Evolutionary conservation across 1,140 invertebrate genomes (phyloP), one percentile per base, ranked within the genome.

Genomic region (Zaprionus nigranus): DNA sequence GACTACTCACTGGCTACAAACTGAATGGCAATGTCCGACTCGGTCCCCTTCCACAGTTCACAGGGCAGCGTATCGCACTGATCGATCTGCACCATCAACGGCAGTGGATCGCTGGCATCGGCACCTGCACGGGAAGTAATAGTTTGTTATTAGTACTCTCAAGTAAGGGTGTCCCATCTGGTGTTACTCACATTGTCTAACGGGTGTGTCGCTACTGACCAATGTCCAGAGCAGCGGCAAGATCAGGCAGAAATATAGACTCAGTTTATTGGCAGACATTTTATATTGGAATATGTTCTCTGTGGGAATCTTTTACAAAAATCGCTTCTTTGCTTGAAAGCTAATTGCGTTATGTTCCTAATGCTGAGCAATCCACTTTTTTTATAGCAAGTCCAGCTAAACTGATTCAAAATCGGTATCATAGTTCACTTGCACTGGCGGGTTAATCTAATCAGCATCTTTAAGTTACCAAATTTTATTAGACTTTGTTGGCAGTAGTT

Each of bases 1-100:
- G 15, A 6, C 0, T n/a, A 88, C 88, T 85, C 46, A 91, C 88
- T 88, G 34, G 84, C 83, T n/a, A 92, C 83, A 72, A 92, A 92
- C 36, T 92, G 88, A 7, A 91, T 80, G 17, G 75, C 70, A 13
- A 92, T 91, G 17, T 70, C 83, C 26, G 78, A 62, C 11, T 80
- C 70, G 3, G 34, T 38, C 11, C 81, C 86, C 64, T 82, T 88
- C 70, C 65, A 75, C 11, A 92, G 17, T 28, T 84, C 79, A 28
- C 91, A 92, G 11, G 91, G 91, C 53, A 81, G 13, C 26, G 57
- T 13, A 20, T 80, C 30, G 17, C 91, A 92, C 0, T 78, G 53
- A 43, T 92, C 72, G 15, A 92, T 78, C 71, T 91, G 82, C 13
- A 92, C 91, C 65, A 67, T 80, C 28, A 92, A 7, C 0, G 91